A percentile compares a stretch with the other conserved stretches of the same genome.
Conservation (phyloP, 2,888 invertebrate genomes). For the Spodoptera littoralis region DNA sequence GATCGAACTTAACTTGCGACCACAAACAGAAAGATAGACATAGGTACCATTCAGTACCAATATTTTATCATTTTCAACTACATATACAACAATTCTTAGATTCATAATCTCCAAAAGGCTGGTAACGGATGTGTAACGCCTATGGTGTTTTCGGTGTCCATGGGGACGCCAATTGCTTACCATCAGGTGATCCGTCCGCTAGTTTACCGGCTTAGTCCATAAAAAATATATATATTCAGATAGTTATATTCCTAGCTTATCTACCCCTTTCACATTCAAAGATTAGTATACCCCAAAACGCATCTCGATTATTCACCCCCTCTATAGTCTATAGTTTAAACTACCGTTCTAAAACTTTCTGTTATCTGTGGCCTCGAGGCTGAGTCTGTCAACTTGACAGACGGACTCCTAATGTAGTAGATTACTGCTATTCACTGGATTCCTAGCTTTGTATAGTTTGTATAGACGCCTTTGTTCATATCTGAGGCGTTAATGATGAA, state of each 20-base stretch:
- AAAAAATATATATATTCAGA: no score
- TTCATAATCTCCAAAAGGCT: no score
- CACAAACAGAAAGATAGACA: no score
- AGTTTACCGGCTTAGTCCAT: no score
- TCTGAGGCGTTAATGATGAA: neutral
- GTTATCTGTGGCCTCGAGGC: constrained; percentile 51
- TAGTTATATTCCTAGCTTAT: neutral
- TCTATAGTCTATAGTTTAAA: constrained; percentile 12
- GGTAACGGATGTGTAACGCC: no score
- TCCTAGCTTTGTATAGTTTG: constrained; percentile 1
- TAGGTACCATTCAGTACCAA: no score
- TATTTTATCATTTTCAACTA: no score
- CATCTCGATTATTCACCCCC: constrained; percentile 29
- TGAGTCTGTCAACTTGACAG: constrained; percentile 57
- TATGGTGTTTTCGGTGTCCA: no score
- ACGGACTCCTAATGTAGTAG: constrained; percentile 38
- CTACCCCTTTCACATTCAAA: neutral
- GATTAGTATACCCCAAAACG: constrained; percentile 16
- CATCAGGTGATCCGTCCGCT: no score
- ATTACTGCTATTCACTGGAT: constrained; percentile 32
- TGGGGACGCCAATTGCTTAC: no score
- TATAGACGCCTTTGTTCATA: constrained; percentile 6
- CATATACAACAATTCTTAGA: no score
- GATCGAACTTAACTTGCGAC: no score
- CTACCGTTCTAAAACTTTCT: constrained; percentile 47